Base-by-base conservation (phyloP, 2,888 invertebrate genomes). In the Tuberolachnus salignus region DNA sequence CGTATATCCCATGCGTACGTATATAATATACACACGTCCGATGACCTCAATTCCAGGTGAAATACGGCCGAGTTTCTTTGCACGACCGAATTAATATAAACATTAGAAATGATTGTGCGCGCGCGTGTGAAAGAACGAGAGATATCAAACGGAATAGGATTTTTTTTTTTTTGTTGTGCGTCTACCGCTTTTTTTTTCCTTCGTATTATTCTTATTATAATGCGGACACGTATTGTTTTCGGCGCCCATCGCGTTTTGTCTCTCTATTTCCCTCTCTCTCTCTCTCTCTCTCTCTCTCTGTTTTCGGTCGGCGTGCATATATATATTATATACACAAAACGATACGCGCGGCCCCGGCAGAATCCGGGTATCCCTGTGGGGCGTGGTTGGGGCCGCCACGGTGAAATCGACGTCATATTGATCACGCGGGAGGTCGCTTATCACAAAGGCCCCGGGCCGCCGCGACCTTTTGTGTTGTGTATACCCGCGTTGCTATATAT, bases 351-450 rank as follows among this genome's bases (percentile, higher is more conserved):
- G 51, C 51, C 16, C n/a, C 34, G 57, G 16, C 78, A 78, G 78
- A 78, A 78, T 78, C 78, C 78, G 78, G 67, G 78, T 69, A 78
- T 69, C 44, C 59, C 59, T 55, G 67, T 59, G 34, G 78, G 78
- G 78, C 78, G 78, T 78, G 78, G 78, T 78, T 78, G 69, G n/a
- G 67, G 67, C 67, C 67, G 61, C 67, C 69, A 78, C 78, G 16
- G 67, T 49, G 67, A 69, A 78, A 78, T 78, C 67, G 78, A 78
- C 78, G 78, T 78, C 67, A 78, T 78, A 78, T 78, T 78, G 78
- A 78, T 78, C 78, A 78, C 78, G 69, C 67, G 69, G 69, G 78
- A 78, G 78, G 78, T 78, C 78, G 78, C 69, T 78, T 78, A 78
- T 78, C 78, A 78, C 67, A 78, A 78, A 78, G 78, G 78, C 67